Evolutionary conservation across 2,888 invertebrate species (phyloP).

Genomic region (Drosophila crucigera): DNA sequence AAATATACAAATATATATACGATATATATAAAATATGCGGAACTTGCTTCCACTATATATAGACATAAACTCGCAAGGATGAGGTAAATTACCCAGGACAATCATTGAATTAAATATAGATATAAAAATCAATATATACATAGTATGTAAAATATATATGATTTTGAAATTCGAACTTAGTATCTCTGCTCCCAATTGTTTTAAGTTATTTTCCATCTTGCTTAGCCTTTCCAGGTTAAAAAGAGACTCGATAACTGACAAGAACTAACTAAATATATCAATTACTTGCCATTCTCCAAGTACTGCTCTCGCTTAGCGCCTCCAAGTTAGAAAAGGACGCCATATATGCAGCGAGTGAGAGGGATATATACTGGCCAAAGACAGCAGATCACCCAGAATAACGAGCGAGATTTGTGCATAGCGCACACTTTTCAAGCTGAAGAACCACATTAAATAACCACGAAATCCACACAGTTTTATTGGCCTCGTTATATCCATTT

Average conservation of each 20-base stretch:
- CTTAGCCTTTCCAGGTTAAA: too few species aligned
- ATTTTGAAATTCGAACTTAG: too few species aligned
- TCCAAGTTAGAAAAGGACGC: constrained; percentile 56
- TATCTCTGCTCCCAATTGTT: not conserved
- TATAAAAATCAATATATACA: too few species aligned
- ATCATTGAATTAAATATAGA: not conserved
- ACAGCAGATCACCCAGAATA: constrained; percentile 46
- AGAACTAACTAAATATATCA: too few species aligned
- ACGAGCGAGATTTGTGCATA: constrained; percentile 40
- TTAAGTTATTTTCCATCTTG: not conserved
- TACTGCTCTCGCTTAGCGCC: not conserved
- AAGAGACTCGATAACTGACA: too few species aligned
- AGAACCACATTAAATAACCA: constrained; percentile 20
- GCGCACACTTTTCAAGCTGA: constrained; percentile 35
- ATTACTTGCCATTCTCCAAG: not conserved
- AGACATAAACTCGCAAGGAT: not conserved
- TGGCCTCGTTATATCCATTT: not conserved
- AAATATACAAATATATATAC: not conserved
- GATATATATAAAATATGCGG: too few species aligned
- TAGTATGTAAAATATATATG: too few species aligned
- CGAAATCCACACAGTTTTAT: not conserved
- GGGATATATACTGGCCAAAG: constrained; percentile 44
- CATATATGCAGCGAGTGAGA: constrained; percentile 51
- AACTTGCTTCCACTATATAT: not conserved
- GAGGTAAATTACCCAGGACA: not conserved